A percentile compares a stretch with the other conserved stretches of the same genome.
Evolutionary conservation across 2,888 invertebrate genomes (phyloP).

Genomic region (Andrena flavipes): DNA sequence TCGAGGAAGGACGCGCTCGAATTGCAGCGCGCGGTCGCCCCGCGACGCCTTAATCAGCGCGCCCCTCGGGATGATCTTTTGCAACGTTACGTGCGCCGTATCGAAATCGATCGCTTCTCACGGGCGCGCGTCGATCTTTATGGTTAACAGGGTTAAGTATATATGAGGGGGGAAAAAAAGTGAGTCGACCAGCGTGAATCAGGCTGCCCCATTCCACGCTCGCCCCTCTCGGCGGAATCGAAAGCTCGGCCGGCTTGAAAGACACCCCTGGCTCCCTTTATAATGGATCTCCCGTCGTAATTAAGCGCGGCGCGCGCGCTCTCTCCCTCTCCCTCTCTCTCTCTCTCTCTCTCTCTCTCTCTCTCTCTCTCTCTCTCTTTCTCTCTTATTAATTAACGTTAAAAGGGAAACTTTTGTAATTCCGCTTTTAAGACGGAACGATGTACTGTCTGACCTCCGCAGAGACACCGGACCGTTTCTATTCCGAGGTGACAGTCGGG

Average conservation of each 20-base stretch:
- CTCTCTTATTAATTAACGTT: constrained; percentile 66
- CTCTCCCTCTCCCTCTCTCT: too few relatives aligned
- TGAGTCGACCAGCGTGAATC: constrained; percentile 54
- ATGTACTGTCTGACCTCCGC: constrained; percentile 54
- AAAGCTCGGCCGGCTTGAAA: constrained; percentile 63
- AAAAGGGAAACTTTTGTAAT: constrained; percentile 72
- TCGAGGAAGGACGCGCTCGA: constrained; percentile 47
- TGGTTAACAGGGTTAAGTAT: constrained; percentile 71
- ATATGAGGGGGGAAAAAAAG: constrained; percentile 57
- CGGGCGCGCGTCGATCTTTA: constrained; percentile 55
- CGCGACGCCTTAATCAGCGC: constrained; percentile 54
- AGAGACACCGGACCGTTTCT: constrained; percentile 35
- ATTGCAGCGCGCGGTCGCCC: constrained; percentile 30
- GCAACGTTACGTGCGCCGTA: constrained; percentile 52
- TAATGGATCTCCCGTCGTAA: constrained; percentile 66
- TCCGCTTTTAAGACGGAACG: constrained; percentile 61
- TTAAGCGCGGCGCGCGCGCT: constrained; percentile 57
- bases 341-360: too few relatives aligned
- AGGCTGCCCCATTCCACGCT: constrained; percentile 51
- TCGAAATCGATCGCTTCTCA: constrained; percentile 59
- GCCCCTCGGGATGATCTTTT: constrained; percentile 23
- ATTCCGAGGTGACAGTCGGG: constrained; percentile 15
- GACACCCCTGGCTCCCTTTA: constrained; percentile 46
- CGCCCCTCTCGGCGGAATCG: constrained; percentile 52
- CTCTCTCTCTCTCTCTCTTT: too few relatives aligned